Evolutionary conservation across 2,888 invertebrate genomes (phyloP).

Genomic region (Mallateleia sp.): DNA sequence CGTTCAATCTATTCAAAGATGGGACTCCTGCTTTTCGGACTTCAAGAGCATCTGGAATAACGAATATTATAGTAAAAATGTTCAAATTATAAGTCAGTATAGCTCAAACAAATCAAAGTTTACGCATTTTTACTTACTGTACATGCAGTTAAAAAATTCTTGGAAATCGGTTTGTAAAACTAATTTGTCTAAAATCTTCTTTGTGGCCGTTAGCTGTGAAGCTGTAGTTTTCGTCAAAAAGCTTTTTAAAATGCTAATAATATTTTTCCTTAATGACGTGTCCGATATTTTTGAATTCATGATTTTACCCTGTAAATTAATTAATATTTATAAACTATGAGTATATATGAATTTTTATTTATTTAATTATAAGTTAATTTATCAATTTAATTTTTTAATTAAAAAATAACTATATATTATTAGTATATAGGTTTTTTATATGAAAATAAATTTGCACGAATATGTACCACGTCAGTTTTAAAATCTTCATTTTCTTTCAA

Average conservation of each 20-base stretch:
- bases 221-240: slow-evolving; percentile 2
- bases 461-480: slow-evolving; percentile 8
- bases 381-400: slow-evolving; percentile 2
- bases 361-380: background rate
- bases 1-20: slow-evolving; percentile 14
- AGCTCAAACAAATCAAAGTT: background rate
- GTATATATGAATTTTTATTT: slow-evolving; percentile 2
- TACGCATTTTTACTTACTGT: slow-evolving; percentile 2
- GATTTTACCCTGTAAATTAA: slow-evolving; percentile 2
- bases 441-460: background rate
- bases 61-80: background rate
- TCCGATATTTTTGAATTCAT: background rate
- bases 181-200: slow-evolving; percentile 2
- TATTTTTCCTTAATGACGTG: background rate
- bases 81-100: slow-evolving; percentile 2
- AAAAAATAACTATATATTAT: slow-evolving; percentile 2
- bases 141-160: background rate
- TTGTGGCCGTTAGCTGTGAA: background rate
- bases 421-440: background rate
- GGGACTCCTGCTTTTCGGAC: background rate
- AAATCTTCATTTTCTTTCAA: slow-evolving; percentile 2
- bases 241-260: background rate
- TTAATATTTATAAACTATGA: slow-evolving; percentile 2
- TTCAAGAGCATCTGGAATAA: slow-evolving; percentile 22
- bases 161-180: background rate